Evolutionary conservation across 2,113 vertebrate species (phyloP), one percentile per base, ranked within the genome.

Genomic region (Stercorarius parasiticus): DNA sequence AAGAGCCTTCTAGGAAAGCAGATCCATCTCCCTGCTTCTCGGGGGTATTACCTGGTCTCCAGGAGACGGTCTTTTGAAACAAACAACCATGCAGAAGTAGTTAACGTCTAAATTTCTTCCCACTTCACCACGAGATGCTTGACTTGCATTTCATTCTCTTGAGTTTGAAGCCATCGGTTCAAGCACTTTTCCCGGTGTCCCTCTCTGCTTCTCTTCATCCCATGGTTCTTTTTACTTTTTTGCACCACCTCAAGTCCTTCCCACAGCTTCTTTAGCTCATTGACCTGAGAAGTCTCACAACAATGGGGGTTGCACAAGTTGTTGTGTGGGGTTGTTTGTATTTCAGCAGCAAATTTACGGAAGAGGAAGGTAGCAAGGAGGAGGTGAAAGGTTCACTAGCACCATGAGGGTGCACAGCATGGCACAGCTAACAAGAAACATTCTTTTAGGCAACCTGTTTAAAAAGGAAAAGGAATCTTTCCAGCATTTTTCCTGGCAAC

Each of bases 1-100:
- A 64, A 82, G 36, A 59, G 43, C 30, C 52, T 92, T 91, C 83
- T 56, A 88, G 85, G 88, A 84, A 91, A 88, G 58, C 16, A 82
- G 22, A 73, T 65, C 52, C 27, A 26, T 21, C 21, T 52, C 56
- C 52, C 21, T 32, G 23, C 30, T 86, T 88, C 80, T 42, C 3
- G 0, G 38, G 30, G 14, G 2, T 23, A 47, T 55, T n/a, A 14
- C 25, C 47, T 66, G n/a, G 10, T 52, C 32, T 88, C 32, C 19
- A 22, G 38, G 71, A 78, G 40, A 43, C 78, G 50, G 23, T 36
- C 53, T 88, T 86, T 42, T 38, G 45, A 32, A 79, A 71, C 18
- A 70, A 86, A 0, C 26, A 79, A 19, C 67, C 27, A 11, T 2
- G 7, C 26, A 56, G 66, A 71, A 71, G 29, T 25, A 66, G 70